A percentile compares a stretch with the other conserved stretches of the same genome.
Evolutionary conservation across 92 coral and sea anemone species (phyloP).

Genomic region (Actinostola sp.): DNA sequence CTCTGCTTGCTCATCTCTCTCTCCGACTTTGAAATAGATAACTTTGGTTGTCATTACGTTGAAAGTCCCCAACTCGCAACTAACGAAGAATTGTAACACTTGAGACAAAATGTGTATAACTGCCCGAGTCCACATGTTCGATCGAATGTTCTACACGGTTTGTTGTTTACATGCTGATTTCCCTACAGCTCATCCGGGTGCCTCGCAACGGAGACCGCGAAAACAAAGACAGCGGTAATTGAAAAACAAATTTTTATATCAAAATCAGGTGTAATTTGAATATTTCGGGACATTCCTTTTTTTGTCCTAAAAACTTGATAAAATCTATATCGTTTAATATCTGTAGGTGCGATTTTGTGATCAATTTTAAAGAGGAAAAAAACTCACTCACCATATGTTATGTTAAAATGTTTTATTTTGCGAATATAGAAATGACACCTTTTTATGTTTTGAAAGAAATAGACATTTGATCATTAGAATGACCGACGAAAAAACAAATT

Average conservation of each 20-base stretch:
- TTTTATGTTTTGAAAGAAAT: too few relatives aligned
- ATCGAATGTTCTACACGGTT: constrained; percentile 6
- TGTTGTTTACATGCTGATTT: constrained; percentile 39
- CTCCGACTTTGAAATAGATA: constrained; percentile 84
- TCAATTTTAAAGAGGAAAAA: too few relatives aligned
- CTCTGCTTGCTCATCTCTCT: constrained; percentile 80
- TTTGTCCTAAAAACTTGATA: too few relatives aligned
- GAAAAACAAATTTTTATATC: not conserved
- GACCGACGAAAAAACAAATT: too few relatives aligned
- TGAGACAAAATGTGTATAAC: not conserved
- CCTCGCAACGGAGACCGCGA: constrained; percentile 30
- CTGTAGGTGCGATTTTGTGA: too few relatives aligned
- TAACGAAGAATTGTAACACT: not conserved
- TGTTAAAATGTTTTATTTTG: too few relatives aligned
- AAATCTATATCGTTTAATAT: too few relatives aligned
- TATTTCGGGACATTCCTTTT: not conserved
- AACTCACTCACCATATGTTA: too few relatives aligned
- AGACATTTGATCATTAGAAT: too few relatives aligned
- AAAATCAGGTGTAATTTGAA: not conserved
- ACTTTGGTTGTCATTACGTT: constrained; percentile 75
- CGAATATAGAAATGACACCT: too few relatives aligned
- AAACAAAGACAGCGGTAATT: constrained; percentile 34
- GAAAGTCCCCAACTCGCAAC: not conserved
- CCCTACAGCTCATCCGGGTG: constrained; percentile 28
- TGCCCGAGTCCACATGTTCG: constrained; percentile 9